Percentiles rank a stretch among this genome's conserved stretches.
phyloP scores from a whole-genome alignment of 2,113 vertebrate genomes.

The Osmerus mordax region DNA sequence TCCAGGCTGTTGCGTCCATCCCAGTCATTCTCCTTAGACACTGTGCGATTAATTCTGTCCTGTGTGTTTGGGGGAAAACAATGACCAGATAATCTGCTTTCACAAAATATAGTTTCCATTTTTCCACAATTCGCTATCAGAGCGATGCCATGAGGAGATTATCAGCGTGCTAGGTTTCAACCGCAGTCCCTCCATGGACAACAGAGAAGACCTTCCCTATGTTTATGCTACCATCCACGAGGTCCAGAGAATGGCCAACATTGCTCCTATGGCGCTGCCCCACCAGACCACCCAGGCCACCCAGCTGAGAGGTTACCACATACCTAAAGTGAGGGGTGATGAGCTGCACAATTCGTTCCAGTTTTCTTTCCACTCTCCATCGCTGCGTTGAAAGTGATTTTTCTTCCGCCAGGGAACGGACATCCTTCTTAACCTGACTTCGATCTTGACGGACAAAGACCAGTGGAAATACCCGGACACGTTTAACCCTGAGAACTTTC shows the following conservation, averaged over 20 bases:
- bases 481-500: slow-evolving; percentile 75
- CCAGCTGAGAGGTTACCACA: slow-evolving; percentile 31
- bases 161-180: slow-evolving; percentile 34
- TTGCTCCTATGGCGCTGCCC: slow-evolving; percentile 14
- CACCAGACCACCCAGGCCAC: slow-evolving; percentile 22
- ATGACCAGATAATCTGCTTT: neutral
- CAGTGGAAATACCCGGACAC: slow-evolving; percentile 69
- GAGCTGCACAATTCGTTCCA: no score
- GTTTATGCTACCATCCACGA: slow-evolving; percentile 41
- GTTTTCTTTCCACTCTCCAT: neutral
- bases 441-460: slow-evolving; percentile 56
- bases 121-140: neutral
- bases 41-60: no score
- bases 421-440: slow-evolving; percentile 62
- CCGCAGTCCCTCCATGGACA: slow-evolving; percentile 31
- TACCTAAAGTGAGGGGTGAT: slow-evolving; percentile 28
- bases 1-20: no score
- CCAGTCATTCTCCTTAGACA: no score
- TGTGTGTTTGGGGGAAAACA: no score
- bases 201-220: slow-evolving; percentile 34
- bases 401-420: slow-evolving; percentile 58
- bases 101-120: neutral
- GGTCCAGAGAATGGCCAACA: slow-evolving; percentile 38
- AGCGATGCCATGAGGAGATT: slow-evolving; percentile 45
- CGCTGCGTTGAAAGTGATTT: neutral